Evolutionary conservation across 1,140 invertebrate genomes (phyloP).

Genomic region (Zaprionus ghesquierei): DNA sequence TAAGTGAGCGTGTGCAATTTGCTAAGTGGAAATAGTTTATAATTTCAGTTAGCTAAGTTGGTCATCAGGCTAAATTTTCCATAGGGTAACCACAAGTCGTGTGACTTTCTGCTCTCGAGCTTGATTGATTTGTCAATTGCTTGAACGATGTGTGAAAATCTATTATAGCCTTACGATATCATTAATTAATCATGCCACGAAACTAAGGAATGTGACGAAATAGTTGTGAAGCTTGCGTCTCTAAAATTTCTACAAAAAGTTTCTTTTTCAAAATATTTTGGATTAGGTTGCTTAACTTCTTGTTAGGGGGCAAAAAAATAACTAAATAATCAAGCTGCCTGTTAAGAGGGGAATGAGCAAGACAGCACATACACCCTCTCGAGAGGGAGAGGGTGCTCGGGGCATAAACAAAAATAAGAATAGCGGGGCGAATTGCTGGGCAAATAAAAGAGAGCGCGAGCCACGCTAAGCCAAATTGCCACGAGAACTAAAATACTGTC

Average conservation of each 20-base stretch:
- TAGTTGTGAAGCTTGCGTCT: neutral
- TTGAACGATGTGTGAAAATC: neutral
- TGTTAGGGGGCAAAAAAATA: neutral
- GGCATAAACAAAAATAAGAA: neutral
- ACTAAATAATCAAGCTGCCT: neutral
- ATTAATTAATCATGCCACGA: neutral
- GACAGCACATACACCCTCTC: neutral
- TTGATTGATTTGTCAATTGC: neutral
- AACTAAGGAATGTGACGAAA: neutral
- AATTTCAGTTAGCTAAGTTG: neutral
- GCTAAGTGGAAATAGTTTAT: neutral
- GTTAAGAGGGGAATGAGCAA: neutral
- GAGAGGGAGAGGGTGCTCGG: neutral
- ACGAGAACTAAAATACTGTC: conserved; percentile 74
- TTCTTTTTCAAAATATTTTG: neutral
- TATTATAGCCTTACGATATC: neutral
- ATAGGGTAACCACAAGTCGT: neutral
- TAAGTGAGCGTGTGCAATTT: neutral
- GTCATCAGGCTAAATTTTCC: neutral
- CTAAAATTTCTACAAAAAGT: neutral
- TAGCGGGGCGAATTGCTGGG: conserved; percentile 42
- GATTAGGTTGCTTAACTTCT: neutral
- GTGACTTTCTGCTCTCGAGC: neutral
- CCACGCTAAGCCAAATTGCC: conserved; percentile 61
- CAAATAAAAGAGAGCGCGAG: conserved; percentile 56